phyloP scores from a whole-genome alignment of 2,113 vertebrate genomes.

The Connochaetes taurinus region DNA sequence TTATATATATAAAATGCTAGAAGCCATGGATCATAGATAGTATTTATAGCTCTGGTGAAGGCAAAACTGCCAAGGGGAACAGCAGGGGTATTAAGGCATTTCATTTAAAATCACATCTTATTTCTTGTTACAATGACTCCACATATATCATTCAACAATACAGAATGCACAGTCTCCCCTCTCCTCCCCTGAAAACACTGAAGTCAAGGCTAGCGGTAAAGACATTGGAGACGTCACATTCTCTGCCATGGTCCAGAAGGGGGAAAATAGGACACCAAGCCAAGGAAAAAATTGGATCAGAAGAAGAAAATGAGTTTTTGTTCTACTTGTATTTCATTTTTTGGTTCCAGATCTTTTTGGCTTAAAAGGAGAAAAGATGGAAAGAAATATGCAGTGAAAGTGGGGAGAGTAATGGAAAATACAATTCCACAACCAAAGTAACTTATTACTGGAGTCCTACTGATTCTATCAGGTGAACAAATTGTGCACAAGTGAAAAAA shows the following conservation, averaged over 20 bases:
- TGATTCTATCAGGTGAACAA: slow-evolving; percentile 17
- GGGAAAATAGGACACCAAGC: not conserved
- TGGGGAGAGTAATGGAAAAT: slow-evolving; percentile 27
- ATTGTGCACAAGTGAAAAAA: slow-evolving; percentile 26
- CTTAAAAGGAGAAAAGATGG: not conserved
- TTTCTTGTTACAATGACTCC: slow-evolving; percentile 32
- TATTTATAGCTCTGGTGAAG: slow-evolving; percentile 25
- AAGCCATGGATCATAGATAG: not conserved
- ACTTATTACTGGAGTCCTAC: not conserved
- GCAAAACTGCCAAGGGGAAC: not conserved
- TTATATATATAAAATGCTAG: slow-evolving; percentile 39
- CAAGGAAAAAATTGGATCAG: slow-evolving; percentile 14
- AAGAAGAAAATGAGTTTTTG: slow-evolving; percentile 41
- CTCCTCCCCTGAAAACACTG: not conserved
- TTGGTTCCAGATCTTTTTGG: slow-evolving; percentile 10
- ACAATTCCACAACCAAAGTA: not conserved
- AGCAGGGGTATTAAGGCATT: slow-evolving; percentile 37
- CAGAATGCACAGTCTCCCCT: not conserved
- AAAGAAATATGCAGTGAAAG: not conserved
- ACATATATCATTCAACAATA: not conserved
- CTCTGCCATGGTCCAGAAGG: not conserved
- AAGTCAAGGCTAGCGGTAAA: slow-evolving; percentile 19
- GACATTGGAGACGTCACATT: not conserved
- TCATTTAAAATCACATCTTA: slow-evolving; percentile 47
- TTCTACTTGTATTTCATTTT: slow-evolving; percentile 3